A percentile compares a stretch with the other conserved stretches of the same genome.
Evolutionary conservation across 2,797 vertebrate species (phyloP).

Genomic region (Pangasius macronema): DNA sequence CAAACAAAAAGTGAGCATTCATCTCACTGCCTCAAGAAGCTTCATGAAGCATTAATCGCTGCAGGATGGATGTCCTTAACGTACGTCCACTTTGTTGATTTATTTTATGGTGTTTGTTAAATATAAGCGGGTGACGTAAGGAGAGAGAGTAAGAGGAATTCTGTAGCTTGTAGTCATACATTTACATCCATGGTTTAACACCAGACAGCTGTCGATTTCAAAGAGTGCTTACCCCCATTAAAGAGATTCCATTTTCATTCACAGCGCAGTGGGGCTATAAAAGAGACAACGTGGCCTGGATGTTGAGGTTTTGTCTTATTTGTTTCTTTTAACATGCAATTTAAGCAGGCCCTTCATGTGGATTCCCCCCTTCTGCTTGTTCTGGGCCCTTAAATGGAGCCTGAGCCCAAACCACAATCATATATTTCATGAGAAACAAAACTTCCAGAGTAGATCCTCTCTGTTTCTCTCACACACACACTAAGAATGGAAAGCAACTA

Average conservation of each 20-base stretch:
- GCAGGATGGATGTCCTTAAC: constrained; percentile 50
- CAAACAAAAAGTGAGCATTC: constrained; percentile 55
- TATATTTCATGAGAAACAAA: constrained; percentile 62
- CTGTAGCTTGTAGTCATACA: background rate
- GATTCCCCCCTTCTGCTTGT: constrained; percentile 51
- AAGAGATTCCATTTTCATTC: constrained; percentile 43
- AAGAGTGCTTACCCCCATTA: constrained; percentile 40
- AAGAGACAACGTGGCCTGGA: constrained; percentile 43
- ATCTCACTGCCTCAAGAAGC: constrained; percentile 49
- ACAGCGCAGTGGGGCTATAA: background rate
- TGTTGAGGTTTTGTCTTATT: constrained; percentile 56
- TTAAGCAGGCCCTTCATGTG: constrained; percentile 62
- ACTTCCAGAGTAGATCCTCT: constrained; percentile 46
- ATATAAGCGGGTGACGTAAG: background rate
- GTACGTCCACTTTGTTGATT: constrained; percentile 55
- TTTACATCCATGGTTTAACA: background rate
- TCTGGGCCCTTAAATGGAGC: constrained; percentile 52
- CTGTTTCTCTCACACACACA: constrained; percentile 21
- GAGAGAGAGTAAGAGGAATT: background rate
- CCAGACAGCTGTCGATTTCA: constrained; percentile 16
- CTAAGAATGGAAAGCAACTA: constrained; percentile 14
- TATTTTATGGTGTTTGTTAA: constrained; percentile 48
- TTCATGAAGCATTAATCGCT: constrained; percentile 56
- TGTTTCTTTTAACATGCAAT: constrained; percentile 60
- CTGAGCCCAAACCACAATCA: constrained; percentile 66